These are phyloP conservation scores for Aurelia sp. DNA, from an alignment of 30 jellyfish, hydroid and myxozoan species.

Conservation along the genomic window DNA sequence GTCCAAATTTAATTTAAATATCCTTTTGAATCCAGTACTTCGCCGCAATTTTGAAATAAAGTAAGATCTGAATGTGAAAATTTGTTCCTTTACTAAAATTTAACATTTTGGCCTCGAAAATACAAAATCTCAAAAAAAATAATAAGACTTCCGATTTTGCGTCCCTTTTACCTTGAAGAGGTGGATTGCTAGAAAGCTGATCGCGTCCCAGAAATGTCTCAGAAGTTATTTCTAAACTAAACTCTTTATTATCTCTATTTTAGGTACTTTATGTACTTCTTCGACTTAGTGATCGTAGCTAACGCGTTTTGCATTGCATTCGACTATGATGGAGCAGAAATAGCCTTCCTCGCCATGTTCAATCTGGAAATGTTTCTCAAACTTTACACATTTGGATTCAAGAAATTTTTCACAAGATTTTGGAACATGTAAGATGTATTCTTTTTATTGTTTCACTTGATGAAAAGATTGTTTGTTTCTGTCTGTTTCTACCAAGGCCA, in stretches of 20 bases:
- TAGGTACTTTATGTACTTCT: conserved; percentile 84
- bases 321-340: conserved; percentile 78
- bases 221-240: neutral
- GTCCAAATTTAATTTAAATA: too few relatives aligned
- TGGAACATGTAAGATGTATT: conserved; percentile 83
- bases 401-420: conserved; percentile 77
- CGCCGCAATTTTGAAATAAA: too few relatives aligned
- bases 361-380: conserved; percentile 92
- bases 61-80: too few relatives aligned
- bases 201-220: too few relatives aligned
- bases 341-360: conserved; percentile 79
- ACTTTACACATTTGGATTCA: conserved; percentile 87
- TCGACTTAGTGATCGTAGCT: conserved; percentile 88
- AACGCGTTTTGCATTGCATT: conserved; percentile 95
- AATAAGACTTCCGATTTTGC: too few relatives aligned
- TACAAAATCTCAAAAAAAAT: too few relatives aligned
- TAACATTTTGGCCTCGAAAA: too few relatives aligned
- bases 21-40: too few relatives aligned
- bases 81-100: too few relatives aligned
- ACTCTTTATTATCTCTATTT: neutral
- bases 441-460: neutral
- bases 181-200: too few relatives aligned
- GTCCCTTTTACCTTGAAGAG: too few relatives aligned
- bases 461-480: neutral
- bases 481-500: too few relatives aligned